These are phyloP conservation scores for Urophycis tenuis DNA, from an alignment of 2,797 vertebrate genomes.

Conservation along the genomic window DNA sequence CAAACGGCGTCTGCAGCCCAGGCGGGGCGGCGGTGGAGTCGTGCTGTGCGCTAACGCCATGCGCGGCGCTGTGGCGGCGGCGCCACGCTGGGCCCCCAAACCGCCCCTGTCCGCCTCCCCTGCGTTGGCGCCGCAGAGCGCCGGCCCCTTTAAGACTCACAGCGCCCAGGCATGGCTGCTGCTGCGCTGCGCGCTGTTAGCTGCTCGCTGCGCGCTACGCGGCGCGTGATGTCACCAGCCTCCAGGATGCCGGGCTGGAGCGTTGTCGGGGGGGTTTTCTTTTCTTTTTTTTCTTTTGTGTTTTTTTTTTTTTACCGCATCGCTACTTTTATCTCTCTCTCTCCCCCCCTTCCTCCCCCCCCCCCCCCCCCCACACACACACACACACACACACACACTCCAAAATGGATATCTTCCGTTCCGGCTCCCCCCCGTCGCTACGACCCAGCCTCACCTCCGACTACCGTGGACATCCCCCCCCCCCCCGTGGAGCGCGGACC, in stretches of 20 bases:
- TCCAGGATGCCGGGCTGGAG: slow-evolving; percentile 17
- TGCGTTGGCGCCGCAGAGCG: slow-evolving; percentile 33
- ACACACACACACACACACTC: no score
- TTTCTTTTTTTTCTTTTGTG: no score
- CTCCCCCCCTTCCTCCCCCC: not conserved
- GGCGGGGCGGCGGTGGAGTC: slow-evolving; percentile 54
- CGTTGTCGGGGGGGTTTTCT: no score
- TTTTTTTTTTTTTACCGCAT: no score
- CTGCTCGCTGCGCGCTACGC: slow-evolving; percentile 47
- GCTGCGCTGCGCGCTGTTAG: no score
- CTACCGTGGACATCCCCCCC: no score
- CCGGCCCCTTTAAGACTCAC: slow-evolving; percentile 67
- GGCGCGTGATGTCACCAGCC: slow-evolving; percentile 53
- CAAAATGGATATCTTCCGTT: slow-evolving; percentile 40
- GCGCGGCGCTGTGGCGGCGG: slow-evolving; percentile 43
- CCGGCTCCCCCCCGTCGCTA: slow-evolving; percentile 21
- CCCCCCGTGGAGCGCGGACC: no score
- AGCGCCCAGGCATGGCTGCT: slow-evolving; percentile 62
- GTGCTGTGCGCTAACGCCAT: slow-evolving; percentile 55
- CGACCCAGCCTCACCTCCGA: slow-evolving; percentile 32
- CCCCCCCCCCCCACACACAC: not conserved
- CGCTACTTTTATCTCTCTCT: slow-evolving; percentile 14
- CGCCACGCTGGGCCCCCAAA: slow-evolving; percentile 58
- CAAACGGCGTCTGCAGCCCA: slow-evolving; percentile 30
- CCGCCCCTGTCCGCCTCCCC: slow-evolving; percentile 45